phyloP scores from a whole-genome alignment of 1,140 invertebrate genomes.

The Bombus impatiens region DNA sequence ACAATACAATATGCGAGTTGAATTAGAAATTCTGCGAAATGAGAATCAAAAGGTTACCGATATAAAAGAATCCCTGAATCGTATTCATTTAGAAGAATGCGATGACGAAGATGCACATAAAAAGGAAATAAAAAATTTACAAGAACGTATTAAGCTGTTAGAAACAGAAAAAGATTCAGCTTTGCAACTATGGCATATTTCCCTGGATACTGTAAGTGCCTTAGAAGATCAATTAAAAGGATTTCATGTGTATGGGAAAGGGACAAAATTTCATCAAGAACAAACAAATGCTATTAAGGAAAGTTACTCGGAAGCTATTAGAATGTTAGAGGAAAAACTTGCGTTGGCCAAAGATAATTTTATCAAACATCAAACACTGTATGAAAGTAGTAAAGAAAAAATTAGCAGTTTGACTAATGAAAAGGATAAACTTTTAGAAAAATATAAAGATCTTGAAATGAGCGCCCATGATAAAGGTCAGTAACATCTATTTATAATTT shows the following conservation, averaged over 20 bases:
- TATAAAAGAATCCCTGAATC: slow-evolving; percentile 64
- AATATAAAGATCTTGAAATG: slow-evolving; percentile 63
- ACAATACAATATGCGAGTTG: slow-evolving; percentile 71
- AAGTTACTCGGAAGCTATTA: slow-evolving; percentile 80
- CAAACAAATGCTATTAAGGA: slow-evolving; percentile 75
- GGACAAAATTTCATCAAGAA: slow-evolving; percentile 73
- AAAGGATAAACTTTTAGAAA: slow-evolving; percentile 66
- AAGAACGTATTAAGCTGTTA: slow-evolving; percentile 73
- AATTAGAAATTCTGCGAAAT: slow-evolving; percentile 65
- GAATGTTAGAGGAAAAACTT: slow-evolving; percentile 77
- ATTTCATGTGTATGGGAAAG: slow-evolving; percentile 74
- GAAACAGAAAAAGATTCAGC: slow-evolving; percentile 84
- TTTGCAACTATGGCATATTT: slow-evolving; percentile 84
- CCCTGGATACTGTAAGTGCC: slow-evolving; percentile 83
- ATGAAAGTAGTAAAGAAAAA: slow-evolving; percentile 73
- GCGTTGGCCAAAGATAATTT: slow-evolving; percentile 76
- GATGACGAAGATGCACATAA: slow-evolving; percentile 39
- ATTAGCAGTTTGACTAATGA: slow-evolving; percentile 71
- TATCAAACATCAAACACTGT: slow-evolving; percentile 73
- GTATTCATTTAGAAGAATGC: slow-evolving; percentile 66
- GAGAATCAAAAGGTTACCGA: slow-evolving; percentile 69
- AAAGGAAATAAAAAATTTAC: slow-evolving; percentile 75
- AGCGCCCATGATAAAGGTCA: slow-evolving; percentile 62
- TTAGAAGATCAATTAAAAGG: slow-evolving; percentile 83
- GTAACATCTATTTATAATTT: slow-evolving; percentile 38